Evolutionary conservation across 2,888 invertebrate species (phyloP).

Genomic region (Phrixothrix hirtus): DNA sequence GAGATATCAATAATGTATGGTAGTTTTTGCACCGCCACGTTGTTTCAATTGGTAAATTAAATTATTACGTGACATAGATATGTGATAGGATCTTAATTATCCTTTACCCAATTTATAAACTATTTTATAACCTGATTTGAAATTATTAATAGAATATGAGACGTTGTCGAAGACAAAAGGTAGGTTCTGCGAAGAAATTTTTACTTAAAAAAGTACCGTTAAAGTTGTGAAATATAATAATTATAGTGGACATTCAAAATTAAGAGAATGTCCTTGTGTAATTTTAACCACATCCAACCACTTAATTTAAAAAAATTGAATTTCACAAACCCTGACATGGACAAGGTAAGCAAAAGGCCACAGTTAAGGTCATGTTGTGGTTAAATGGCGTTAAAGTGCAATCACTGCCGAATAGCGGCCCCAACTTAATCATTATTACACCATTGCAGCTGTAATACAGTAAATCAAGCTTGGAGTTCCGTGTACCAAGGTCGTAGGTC

Average conservation of each 20-base stretch:
- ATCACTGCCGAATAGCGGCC: slow-evolving; percentile 38
- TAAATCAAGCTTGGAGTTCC: slow-evolving; percentile 46
- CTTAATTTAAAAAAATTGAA: slow-evolving; percentile 17
- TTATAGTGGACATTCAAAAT: slow-evolving; percentile 9
- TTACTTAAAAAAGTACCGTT: background rate
- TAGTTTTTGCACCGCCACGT: too few species aligned
- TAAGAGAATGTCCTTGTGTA: slow-evolving; percentile 17
- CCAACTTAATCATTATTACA: slow-evolving; percentile 31
- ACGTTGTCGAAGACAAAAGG: too few species aligned
- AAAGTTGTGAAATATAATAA: background rate
- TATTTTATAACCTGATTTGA: too few species aligned
- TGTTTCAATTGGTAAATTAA: too few species aligned
- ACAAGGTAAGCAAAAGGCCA: slow-evolving; percentile 28
- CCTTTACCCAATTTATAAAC: too few species aligned
- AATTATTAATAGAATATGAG: too few species aligned
- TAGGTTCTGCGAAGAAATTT: too few species aligned
- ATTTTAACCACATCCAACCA: slow-evolving; percentile 10
- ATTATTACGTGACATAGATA: too few species aligned
- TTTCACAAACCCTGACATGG: slow-evolving; percentile 15
- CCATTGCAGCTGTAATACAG: slow-evolving; percentile 25
- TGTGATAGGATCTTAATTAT: too few species aligned
- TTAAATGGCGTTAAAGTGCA: slow-evolving; percentile 29
- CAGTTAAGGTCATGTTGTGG: slow-evolving; percentile 33
- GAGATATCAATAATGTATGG: too few species aligned
- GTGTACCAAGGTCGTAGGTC: slow-evolving; percentile 47